Percentiles rank a stretch among this genome's conserved stretches.
Evolutionary conservation across 2,888 invertebrate species (phyloP).

Genomic region (Choristoneura rosaceana): DNA sequence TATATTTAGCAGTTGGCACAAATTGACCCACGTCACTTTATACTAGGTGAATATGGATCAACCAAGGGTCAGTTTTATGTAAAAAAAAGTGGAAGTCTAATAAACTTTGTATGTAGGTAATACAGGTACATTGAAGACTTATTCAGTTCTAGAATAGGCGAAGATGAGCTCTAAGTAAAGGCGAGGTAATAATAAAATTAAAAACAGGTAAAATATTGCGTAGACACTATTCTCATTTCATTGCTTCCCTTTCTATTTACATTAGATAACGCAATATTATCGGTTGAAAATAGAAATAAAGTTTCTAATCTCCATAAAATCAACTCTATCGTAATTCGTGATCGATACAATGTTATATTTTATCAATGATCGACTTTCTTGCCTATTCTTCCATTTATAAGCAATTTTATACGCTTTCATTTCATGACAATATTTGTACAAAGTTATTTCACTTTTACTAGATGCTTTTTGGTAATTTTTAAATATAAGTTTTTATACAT

Average conservation of each 20-base stretch:
- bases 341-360: conserved; percentile 26
- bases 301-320: conserved; percentile 7
- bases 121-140: too few species aligned
- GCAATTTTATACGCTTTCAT: conserved; percentile 76
- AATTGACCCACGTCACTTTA: too few species aligned
- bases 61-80: too few species aligned
- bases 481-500: neutral
- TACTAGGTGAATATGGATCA: too few species aligned
- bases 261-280: neutral
- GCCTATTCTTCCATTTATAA: conserved; percentile 68
- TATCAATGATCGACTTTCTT: conserved; percentile 57
- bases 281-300: neutral
- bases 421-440: conserved; percentile 65
- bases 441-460: conserved; percentile 46
- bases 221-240: neutral
- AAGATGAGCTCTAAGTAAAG: too few species aligned
- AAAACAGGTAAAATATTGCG: neutral
- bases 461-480: neutral
- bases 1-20: too few species aligned
- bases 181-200: neutral
- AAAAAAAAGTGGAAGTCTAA: too few species aligned
- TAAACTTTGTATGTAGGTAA: too few species aligned
- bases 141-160: too few species aligned
- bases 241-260: neutral
- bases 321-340: conserved; percentile 16